Evolutionary conservation across 2,113 vertebrate genomes (phyloP).

Genomic region (Rynchops niger): DNA sequence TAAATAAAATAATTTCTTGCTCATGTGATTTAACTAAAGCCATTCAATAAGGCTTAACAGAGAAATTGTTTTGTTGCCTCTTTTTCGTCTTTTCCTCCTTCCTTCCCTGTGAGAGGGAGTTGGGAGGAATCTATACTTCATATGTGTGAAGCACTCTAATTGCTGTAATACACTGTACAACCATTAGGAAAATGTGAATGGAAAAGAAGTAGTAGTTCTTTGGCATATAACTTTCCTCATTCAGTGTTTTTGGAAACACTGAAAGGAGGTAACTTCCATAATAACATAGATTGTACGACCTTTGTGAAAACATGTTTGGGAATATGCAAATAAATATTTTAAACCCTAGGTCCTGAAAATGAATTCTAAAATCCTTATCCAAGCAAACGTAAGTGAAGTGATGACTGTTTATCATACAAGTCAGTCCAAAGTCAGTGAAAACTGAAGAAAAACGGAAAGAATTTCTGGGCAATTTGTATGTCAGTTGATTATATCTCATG

Average conservation of each 20-base stretch:
- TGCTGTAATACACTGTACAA: background rate
- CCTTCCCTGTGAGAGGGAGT: too few relatives aligned
- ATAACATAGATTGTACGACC: background rate
- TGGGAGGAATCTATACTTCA: background rate
- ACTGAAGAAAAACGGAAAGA: background rate
- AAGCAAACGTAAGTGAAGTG: background rate
- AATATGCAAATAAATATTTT: background rate
- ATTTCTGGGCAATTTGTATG: background rate
- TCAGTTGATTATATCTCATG: background rate
- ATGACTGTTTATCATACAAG: background rate
- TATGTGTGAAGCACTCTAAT: background rate
- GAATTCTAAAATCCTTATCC: background rate
- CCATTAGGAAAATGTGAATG: background rate
- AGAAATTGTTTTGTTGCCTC: background rate
- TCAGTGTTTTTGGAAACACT: background rate
- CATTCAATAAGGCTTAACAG: background rate
- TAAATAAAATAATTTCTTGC: background rate
- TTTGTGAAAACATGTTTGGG: background rate
- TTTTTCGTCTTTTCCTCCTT: too few relatives aligned
- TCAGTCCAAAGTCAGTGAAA: background rate
- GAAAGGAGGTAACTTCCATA: background rate
- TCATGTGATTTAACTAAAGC: background rate
- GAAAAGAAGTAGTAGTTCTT: background rate
- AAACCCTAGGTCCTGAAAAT: background rate
- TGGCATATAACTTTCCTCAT: background rate